A percentile compares a stretch with the other conserved stretches of the same genome.
Evolutionary conservation across 2,797 vertebrate species (phyloP).

Genomic region (Eulemur rubriventer): DNA sequence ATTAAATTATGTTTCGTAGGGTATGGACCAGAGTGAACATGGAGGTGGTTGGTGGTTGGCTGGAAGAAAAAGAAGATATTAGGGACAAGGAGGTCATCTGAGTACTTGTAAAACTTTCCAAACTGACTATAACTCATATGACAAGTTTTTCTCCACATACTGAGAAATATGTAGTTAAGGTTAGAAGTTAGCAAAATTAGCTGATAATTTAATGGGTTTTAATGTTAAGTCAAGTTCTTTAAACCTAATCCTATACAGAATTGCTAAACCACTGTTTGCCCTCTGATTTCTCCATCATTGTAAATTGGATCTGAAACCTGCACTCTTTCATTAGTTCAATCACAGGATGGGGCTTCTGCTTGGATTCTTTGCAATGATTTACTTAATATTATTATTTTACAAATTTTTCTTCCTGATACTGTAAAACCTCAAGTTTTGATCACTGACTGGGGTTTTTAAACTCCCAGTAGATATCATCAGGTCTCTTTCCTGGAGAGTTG

Average conservation of each 20-base stretch:
- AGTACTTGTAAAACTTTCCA: background rate
- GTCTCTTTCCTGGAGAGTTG: background rate
- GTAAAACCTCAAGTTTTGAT: background rate
- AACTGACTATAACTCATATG: background rate
- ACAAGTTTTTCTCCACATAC: background rate
- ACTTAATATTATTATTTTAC: background rate
- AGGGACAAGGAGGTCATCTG: background rate
- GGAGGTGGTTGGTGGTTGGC: background rate
- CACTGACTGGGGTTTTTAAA: background rate
- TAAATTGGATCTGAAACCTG: background rate
- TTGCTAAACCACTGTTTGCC: background rate
- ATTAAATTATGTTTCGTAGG: background rate
- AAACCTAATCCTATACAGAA: background rate
- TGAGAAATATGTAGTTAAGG: background rate
- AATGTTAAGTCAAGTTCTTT: background rate
- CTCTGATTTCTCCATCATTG: background rate
- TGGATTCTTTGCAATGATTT: background rate
- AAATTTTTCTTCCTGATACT: background rate
- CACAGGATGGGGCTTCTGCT: background rate
- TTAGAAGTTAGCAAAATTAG: background rate
- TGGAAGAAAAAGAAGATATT: background rate
- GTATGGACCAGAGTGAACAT: background rate
- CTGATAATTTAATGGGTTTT: background rate
- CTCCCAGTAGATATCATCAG: background rate
- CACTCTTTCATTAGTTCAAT: background rate